These are phyloP conservation scores for Plotosus lineatus DNA, from an alignment of 2,113 vertebrate genomes.

Conservation along the genomic window DNA sequence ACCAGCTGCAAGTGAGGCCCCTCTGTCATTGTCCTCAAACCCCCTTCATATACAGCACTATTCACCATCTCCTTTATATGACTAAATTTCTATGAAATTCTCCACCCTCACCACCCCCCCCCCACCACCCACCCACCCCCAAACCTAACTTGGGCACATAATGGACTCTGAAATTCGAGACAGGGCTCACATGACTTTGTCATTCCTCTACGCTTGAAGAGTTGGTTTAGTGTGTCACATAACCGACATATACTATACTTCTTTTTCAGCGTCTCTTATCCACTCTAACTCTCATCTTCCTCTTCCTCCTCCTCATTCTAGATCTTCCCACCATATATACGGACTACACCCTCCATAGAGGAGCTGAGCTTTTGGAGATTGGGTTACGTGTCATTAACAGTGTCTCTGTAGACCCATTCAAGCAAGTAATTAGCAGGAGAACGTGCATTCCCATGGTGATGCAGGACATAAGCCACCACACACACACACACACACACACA, in stretches of 20 bases:
- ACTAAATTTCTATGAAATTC: constrained; percentile 4
- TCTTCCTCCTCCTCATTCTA: neutral
- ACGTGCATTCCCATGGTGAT: constrained; percentile 57
- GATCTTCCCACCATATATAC: constrained; percentile 11
- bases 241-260: constrained; percentile 24
- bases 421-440: constrained; percentile 56
- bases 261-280: constrained; percentile 35
- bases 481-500: constrained; percentile 43
- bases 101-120: neutral
- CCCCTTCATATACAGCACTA: constrained; percentile 23
- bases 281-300: constrained; percentile 14
- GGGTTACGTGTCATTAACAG: constrained; percentile 57
- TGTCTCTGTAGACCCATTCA: constrained; percentile 54
- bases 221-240: constrained; percentile 51
- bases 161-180: constrained; percentile 49
- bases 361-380: constrained; percentile 50
- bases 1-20: constrained; percentile 48
- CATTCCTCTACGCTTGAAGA: constrained; percentile 43
- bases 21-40: constrained; percentile 45
- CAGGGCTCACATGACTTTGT: constrained; percentile 42
- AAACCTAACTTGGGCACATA: constrained; percentile 16
- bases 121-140: neutral
- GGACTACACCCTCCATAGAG: constrained; percentile 33
- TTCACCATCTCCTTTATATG: constrained; percentile 4
- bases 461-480: constrained; percentile 43